Conservation (phyloP, 2,888 invertebrate genomes). For the Eremobia ochroleuca region DNA sequence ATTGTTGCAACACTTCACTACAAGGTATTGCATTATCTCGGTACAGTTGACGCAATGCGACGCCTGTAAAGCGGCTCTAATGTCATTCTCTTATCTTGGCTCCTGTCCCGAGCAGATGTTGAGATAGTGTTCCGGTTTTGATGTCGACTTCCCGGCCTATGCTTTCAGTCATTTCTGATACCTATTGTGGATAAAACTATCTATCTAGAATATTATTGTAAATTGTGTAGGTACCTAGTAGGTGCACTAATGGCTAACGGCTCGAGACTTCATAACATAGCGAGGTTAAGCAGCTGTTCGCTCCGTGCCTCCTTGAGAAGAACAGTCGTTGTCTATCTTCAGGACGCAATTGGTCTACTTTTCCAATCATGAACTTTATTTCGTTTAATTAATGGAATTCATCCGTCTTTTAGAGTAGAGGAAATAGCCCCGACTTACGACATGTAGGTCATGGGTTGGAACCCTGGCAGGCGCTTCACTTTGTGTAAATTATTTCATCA, state of each 20-base stretch:
- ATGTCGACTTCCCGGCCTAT: slow-evolving; percentile 33
- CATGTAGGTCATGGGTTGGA: not conserved
- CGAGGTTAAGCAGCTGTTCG: not conserved
- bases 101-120: slow-evolving; percentile 59
- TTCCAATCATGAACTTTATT: not conserved
- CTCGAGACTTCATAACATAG: not conserved
- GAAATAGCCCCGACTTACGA: not conserved
- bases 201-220: not conserved
- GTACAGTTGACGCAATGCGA: slow-evolving; percentile 57
- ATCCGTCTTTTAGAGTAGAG: not conserved
- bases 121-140: slow-evolving; percentile 55
- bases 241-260: not conserved
- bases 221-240: not conserved
- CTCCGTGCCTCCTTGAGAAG: too few relatives aligned
- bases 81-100: slow-evolving; percentile 57
- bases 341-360: slow-evolving; percentile 1
- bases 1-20: slow-evolving; percentile 50
- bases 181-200: slow-evolving; percentile 28
- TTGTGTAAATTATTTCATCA: not conserved
- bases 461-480: not conserved
- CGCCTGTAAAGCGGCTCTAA: slow-evolving; percentile 18
- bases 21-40: slow-evolving; percentile 52
- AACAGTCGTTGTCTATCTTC: not conserved
- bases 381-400: not conserved
- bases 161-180: slow-evolving; percentile 42